phyloP scores from a whole-genome alignment of 2,888 invertebrate species.

The Lasiommata megera region DNA sequence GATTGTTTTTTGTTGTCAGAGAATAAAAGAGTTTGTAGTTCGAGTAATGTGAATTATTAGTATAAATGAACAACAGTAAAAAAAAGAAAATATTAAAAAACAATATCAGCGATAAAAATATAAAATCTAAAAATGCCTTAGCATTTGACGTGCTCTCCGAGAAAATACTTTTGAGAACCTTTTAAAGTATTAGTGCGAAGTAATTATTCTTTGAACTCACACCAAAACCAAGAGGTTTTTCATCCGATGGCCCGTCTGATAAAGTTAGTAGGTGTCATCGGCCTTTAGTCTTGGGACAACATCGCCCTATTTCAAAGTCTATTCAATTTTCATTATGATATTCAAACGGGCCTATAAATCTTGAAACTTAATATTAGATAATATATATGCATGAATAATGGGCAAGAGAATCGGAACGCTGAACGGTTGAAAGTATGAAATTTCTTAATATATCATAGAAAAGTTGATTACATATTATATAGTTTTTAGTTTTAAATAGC shows the following conservation, averaged over 20 bases:
- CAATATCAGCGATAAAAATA: background rate
- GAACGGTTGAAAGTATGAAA: background rate
- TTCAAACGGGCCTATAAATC: conserved; percentile 20
- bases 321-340: conserved; percentile 29
- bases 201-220: conserved; percentile 31
- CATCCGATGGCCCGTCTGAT: conserved; percentile 23
- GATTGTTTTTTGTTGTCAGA: background rate
- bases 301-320: conserved; percentile 24
- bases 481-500: no score
- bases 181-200: conserved; percentile 29
- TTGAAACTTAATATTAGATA: conserved; percentile 15
- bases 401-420: conserved; percentile 1
- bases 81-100: no score
- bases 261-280: conserved; percentile 31
- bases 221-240: conserved; percentile 25
- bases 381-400: conserved; percentile 9
- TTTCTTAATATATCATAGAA: background rate
- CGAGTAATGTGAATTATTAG: background rate
- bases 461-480: no score
- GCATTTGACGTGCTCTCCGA: background rate
- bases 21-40: background rate
- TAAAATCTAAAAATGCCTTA: background rate
- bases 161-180: conserved; percentile 25
- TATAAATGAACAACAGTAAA: background rate
- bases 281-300: conserved; percentile 26